Base-by-base conservation (phyloP, 2,797 vertebrate species). In the Chelon auratus region DNA sequence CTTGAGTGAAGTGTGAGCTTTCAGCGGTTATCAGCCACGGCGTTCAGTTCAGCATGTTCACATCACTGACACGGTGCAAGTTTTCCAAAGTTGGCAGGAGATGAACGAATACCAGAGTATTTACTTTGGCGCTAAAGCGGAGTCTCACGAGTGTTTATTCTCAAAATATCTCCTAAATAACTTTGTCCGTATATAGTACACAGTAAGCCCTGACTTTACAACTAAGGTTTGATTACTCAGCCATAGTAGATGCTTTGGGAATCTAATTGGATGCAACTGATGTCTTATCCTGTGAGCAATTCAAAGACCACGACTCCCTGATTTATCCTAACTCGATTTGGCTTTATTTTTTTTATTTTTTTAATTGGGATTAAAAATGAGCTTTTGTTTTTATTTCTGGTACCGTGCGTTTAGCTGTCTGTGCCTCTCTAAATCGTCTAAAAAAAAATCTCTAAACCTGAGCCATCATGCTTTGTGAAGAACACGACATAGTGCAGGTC, bases 311-410 rank as follows among this genome's bases (percentile, higher is more conserved):
- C 80, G 70, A 87, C 79, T 89, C 62, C 73, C 74, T 85, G 77
- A 89, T 75, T 86, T 55, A 81, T 61, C 70, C 59, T 87, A 86
- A 89, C 73, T 91, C 15, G 4, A 91, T 92, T 92, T 82, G 77
- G 78, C 65, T 81, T 84, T 82, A n/a, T 66, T 33, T 26, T 26
- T 26, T 26, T 26, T 26, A 22, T 26, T 81, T 84, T 82, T 66
- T 33, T 78, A 84, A 81, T 77, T 22, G 75, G 71, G 58, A 75
- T 66, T 37, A 73, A 78, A 72, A 3, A 81, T 48, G 9, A 66
- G 17, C 56, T 71, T 79, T 72, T 78, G 51, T 78, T 73, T 84
- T 81, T 22, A 55, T 59, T 70, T 74, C 58, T 82, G 82, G 77
- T 77, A 87, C 82, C 74, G 77, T 76, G 72, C 71, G 61, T 65